A percentile compares a stretch with the other conserved stretches of the same genome.
Conservation (phyloP, 2,888 invertebrate species). For the Cylloceria caligata region DNA sequence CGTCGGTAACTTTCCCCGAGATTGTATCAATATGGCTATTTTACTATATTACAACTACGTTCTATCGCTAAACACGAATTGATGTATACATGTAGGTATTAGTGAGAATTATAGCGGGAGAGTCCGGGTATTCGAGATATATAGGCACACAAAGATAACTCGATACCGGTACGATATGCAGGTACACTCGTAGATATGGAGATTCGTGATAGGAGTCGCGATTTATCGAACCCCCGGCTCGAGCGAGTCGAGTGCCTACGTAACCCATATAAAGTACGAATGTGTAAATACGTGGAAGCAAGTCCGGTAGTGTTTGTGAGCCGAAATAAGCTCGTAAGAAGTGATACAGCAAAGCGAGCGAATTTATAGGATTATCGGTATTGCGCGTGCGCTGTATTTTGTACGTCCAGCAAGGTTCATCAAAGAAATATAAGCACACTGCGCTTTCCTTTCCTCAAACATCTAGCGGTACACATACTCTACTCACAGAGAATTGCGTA, state of each 20-base stretch:
- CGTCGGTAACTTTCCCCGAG: neutral
- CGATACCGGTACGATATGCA: conserved; percentile 55
- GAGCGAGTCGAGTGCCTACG: conserved; percentile 19
- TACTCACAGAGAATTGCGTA: neutral
- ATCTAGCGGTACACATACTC: neutral
- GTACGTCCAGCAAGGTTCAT: conserved; percentile 18
- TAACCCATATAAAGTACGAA: conserved; percentile 7
- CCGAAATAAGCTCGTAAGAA: conserved; percentile 54
- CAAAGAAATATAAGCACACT: conserved; percentile 32
- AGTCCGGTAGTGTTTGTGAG: neutral
- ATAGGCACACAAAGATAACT: conserved; percentile 50
- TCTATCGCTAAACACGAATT: too few relatives aligned
- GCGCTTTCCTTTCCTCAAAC: conserved; percentile 8
- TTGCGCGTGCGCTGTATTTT: conserved; percentile 11
- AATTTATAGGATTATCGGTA: conserved; percentile 41
- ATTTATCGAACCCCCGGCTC: conserved; percentile 58
- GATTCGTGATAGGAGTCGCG: conserved; percentile 50
- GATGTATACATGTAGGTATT: too few relatives aligned
- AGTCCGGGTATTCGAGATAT: conserved; percentile 42
- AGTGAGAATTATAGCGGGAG: conserved; percentile 41
- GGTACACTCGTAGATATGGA: conserved; percentile 25
- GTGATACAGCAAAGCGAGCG: conserved; percentile 25
- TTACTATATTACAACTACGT: too few relatives aligned
- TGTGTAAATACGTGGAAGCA: conserved; percentile 9
- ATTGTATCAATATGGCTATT: too few relatives aligned